Percentiles rank a stretch among this genome's conserved stretches.
phyloP scores from a whole-genome alignment of 2,113 vertebrate genomes.

The Heterotis niloticus region DNA sequence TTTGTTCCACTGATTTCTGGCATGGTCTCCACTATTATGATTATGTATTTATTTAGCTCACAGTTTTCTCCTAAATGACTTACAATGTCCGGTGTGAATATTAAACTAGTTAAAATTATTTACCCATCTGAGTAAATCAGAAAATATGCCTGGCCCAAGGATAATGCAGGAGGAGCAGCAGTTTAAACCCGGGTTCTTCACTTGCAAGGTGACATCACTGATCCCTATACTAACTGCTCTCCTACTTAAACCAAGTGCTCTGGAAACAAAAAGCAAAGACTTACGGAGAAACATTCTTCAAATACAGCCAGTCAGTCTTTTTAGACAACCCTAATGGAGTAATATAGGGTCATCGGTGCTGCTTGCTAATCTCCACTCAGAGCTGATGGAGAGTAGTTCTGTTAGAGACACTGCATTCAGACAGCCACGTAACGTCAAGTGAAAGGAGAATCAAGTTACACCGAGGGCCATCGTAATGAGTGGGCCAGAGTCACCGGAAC shows the following conservation, averaged over 20 bases:
- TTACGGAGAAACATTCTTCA: neutral
- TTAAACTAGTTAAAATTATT: too few species aligned
- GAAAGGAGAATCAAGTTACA: conserved; percentile 25
- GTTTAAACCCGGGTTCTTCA: too few species aligned
- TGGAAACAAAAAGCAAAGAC: conserved; percentile 1
- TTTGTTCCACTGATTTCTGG: too few species aligned
- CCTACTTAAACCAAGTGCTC: neutral
- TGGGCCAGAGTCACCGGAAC: conserved; percentile 1
- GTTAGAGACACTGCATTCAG: neutral
- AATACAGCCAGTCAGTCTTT: conserved; percentile 5
- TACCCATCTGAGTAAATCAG: too few species aligned
- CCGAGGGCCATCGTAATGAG: conserved; percentile 1
- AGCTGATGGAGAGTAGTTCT: neutral
- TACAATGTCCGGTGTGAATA: too few species aligned
- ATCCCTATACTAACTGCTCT: too few species aligned
- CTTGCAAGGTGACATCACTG: too few species aligned
- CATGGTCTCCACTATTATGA: too few species aligned
- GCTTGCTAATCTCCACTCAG: neutral
- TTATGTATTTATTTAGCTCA: too few species aligned
- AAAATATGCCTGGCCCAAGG: too few species aligned
- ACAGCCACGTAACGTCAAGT: neutral
- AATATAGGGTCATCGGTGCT: conserved; percentile 6
- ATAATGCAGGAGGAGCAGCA: too few species aligned
- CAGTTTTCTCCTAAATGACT: too few species aligned
- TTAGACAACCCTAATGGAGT: neutral